Percentiles rank a stretch among this genome's conserved stretches.
Evolutionary conservation across 2,113 vertebrate genomes (phyloP).

Genomic region (Cyanoliseus patagonus): DNA sequence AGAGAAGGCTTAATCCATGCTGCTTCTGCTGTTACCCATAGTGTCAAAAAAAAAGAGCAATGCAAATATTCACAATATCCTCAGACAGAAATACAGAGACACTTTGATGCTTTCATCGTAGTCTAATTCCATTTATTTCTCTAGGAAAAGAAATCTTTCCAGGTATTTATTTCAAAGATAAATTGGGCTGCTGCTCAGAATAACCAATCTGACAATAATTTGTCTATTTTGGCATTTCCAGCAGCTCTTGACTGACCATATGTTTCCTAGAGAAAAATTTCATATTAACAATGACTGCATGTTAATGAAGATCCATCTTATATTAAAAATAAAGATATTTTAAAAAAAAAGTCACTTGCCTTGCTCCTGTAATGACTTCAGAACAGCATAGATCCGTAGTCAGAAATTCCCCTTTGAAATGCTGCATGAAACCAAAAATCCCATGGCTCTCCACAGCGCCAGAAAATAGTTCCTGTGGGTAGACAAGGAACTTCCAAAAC

Average conservation of each 20-base stretch:
- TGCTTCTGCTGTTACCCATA: neutral
- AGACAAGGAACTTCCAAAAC: neutral
- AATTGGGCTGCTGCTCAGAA: neutral
- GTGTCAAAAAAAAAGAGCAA: constrained; percentile 3
- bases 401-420: neutral
- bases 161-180: neutral
- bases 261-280: neutral
- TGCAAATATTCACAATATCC: constrained; percentile 38
- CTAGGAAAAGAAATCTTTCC: neutral
- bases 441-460: neutral
- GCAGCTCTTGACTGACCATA: neutral
- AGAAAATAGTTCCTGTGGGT: neutral
- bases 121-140: neutral
- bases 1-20: constrained; percentile 6
- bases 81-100: neutral
- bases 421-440: neutral
- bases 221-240: neutral
- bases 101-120: neutral
- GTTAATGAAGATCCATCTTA: neutral
- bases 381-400: neutral
- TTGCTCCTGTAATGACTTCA: neutral
- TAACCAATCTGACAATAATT: neutral
- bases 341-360: too few relatives aligned
- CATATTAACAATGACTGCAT: neutral
- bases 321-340: neutral